phyloP scores from a whole-genome alignment of 2,113 vertebrate genomes.

The Pachypanchax playfairii region DNA sequence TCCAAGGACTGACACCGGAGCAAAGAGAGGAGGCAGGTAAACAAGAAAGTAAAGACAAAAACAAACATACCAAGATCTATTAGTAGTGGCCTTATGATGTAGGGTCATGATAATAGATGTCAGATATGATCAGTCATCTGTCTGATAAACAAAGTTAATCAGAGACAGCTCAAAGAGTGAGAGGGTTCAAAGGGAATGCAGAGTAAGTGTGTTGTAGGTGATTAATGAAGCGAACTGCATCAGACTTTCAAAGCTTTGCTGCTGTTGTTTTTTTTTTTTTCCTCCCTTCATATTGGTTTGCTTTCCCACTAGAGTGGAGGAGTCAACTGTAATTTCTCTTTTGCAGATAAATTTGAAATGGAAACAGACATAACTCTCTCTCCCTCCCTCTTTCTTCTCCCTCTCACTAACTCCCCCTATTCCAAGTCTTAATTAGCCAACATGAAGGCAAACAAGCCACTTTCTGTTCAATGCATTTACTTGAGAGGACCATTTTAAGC shows the following conservation, averaged over 20 bases:
- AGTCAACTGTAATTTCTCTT: constrained; percentile 79
- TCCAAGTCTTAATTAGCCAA: constrained; percentile 75
- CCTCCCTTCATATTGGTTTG: constrained; percentile 59
- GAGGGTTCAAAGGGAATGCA: constrained; percentile 56
- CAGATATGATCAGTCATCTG: constrained; percentile 53
- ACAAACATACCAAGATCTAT: constrained; percentile 26
- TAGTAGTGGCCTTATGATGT: constrained; percentile 26
- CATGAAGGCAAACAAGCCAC: constrained; percentile 59
- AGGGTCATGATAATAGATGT: constrained; percentile 42
- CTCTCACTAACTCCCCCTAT: constrained; percentile 22
- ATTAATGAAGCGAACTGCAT: constrained; percentile 69
- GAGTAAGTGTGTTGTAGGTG: constrained; percentile 49
- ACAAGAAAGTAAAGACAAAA: constrained; percentile 33
- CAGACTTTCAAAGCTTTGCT: constrained; percentile 61
- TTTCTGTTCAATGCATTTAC: constrained; percentile 53
- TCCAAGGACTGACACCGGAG: constrained; percentile 19
- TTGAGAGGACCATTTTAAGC: constrained; percentile 54
- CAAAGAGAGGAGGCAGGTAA: constrained; percentile 15
- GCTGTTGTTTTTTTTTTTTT: constrained; percentile 64
- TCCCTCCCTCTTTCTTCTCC: constrained; percentile 38
- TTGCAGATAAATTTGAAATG: constrained; percentile 74
- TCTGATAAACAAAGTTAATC: constrained; percentile 52
- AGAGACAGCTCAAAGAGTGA: constrained; percentile 54
- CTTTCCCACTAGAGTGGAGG: constrained; percentile 66
- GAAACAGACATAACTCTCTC: constrained; percentile 69